A percentile compares a stretch with the other conserved stretches of the same genome.
Evolutionary conservation across 2,888 invertebrate species (phyloP).

Genomic region (Automeris io): DNA sequence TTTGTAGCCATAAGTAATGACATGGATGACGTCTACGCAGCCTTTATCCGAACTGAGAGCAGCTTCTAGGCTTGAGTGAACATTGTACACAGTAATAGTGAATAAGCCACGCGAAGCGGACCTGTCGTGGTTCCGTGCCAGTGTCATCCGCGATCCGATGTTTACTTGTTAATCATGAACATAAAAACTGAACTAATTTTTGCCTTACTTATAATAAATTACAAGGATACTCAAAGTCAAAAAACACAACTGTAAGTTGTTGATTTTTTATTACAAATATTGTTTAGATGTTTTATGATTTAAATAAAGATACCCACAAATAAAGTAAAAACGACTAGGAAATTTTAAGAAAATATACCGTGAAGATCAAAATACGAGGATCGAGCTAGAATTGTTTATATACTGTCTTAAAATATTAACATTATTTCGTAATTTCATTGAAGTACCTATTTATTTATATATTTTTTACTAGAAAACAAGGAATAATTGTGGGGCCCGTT

Average conservation of each 20-base stretch:
- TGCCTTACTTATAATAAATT: slow-evolving; percentile 34
- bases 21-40: slow-evolving; percentile 42
- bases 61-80: slow-evolving; percentile 27
- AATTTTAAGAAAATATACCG: no score
- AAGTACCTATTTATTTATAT: background rate
- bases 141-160: slow-evolving; percentile 38
- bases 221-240: slow-evolving; percentile 41
- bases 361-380: no score
- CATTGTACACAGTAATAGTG: slow-evolving; percentile 53
- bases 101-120: slow-evolving; percentile 53
- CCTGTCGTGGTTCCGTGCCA: slow-evolving; percentile 39
- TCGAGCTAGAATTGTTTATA: no score
- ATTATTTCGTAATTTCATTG: background rate
- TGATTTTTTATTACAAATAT: slow-evolving; percentile 6
- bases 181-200: slow-evolving; percentile 39
- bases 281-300: background rate
- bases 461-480: background rate
- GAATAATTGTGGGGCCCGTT: no score
- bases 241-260: slow-evolving; percentile 47
- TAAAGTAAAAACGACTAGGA: no score
- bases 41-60: slow-evolving; percentile 36
- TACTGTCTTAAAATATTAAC: no score
- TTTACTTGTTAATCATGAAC: slow-evolving; percentile 48
- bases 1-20: slow-evolving; percentile 16
- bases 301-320: no score